A percentile compares a stretch with the other conserved stretches of the same genome.
Evolutionary conservation across 2,797 vertebrate genomes (phyloP).

Genomic region (Acanthis flammea): DNA sequence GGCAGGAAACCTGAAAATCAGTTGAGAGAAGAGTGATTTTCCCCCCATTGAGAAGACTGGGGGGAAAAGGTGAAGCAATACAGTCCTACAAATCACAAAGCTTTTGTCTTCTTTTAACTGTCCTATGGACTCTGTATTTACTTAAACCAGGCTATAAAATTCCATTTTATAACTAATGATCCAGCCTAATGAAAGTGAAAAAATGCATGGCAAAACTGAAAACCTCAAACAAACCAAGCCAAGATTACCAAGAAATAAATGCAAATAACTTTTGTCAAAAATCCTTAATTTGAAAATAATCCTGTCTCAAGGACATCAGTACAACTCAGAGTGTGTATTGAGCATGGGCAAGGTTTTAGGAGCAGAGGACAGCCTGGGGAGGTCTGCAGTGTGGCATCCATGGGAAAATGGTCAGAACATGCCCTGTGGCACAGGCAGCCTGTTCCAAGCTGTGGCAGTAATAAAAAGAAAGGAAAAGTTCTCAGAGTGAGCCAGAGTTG

Average conservation of each 20-base stretch:
- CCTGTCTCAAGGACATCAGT: background rate
- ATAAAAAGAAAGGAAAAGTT: background rate
- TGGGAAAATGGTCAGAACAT: background rate
- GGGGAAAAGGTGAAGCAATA: background rate
- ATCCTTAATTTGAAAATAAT: background rate
- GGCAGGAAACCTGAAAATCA: background rate
- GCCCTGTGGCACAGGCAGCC: background rate
- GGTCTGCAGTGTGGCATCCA: background rate
- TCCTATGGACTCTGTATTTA: background rate
- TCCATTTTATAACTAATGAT: background rate
- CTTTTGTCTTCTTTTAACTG: background rate
- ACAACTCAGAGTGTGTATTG: background rate
- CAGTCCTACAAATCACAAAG: background rate
- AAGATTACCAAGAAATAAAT: background rate
- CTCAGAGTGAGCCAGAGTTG: background rate
- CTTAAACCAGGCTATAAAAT: background rate
- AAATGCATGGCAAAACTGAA: background rate
- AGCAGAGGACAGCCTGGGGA: fast-evolving
- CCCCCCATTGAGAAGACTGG: too few relatives aligned
- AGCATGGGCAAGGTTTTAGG: background rate
- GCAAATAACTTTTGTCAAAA: background rate
- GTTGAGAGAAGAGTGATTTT: background rate
- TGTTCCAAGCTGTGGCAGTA: background rate
- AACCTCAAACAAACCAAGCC: background rate
- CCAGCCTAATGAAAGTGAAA: background rate